These are phyloP conservation scores for Dipus sagitta DNA, from an alignment of 2,797 vertebrate genomes.

Conservation along the genomic window DNA sequence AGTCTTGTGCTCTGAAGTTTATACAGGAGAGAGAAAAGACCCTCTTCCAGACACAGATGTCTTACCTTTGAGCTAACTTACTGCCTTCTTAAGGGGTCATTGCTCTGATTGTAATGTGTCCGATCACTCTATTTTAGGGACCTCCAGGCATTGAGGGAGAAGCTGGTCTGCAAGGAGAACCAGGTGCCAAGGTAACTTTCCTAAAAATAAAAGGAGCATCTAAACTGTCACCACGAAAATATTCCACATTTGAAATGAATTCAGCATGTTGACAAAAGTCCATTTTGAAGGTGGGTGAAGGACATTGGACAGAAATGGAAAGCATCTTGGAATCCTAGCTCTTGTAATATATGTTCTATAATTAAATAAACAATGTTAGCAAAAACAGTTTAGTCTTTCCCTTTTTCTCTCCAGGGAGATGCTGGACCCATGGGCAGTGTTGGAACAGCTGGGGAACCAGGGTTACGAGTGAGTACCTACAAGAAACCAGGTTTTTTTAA, in stretches of 20 bases:
- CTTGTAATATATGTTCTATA: neutral
- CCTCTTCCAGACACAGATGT: neutral
- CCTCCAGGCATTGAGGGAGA: constrained; percentile 94
- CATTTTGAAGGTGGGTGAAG: neutral
- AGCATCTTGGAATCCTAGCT: neutral
- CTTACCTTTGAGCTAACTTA: neutral
- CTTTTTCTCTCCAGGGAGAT: constrained; percentile 91
- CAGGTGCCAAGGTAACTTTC: constrained; percentile 92
- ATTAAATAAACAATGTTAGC: neutral
- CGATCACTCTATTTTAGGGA: constrained; percentile 88
- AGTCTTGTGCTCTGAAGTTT: neutral
- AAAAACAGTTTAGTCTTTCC: neutral
- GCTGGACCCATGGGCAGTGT: constrained; percentile 90
- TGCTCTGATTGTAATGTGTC: constrained; percentile 9
- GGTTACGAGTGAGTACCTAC: constrained; percentile 92
- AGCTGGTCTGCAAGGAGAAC: constrained; percentile 92
- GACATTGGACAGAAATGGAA: neutral
- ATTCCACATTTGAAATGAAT: neutral
- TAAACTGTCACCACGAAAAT: neutral
- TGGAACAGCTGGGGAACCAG: constrained; percentile 94
- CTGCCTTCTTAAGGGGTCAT: neutral
- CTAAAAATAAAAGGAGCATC: neutral
- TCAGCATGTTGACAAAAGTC: neutral
- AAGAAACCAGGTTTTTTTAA: constrained; percentile 1
- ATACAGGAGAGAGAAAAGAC: neutral